Conservation (phyloP, 2,888 invertebrate species). For the Calameuta idolon region DNA sequence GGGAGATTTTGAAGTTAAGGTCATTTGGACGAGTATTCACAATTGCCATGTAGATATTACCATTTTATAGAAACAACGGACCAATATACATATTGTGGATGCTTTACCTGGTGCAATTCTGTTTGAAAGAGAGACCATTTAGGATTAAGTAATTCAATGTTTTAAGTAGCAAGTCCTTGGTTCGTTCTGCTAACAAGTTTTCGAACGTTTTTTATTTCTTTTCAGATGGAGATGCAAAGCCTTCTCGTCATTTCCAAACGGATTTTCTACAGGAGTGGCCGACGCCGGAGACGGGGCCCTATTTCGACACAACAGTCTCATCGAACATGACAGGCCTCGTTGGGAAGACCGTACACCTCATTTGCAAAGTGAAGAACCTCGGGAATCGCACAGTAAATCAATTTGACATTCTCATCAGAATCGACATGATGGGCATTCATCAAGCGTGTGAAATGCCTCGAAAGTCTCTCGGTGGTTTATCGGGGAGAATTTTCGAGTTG, state of each 20-base stretch:
- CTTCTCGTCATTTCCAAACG: conserved; percentile 56
- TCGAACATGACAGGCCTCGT: conserved; percentile 68
- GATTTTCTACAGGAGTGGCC: conserved; percentile 64
- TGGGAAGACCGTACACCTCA: conserved; percentile 67
- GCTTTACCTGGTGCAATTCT: no score
- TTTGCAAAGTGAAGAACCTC: conserved; percentile 67
- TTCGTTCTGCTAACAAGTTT: background rate
- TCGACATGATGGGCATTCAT: background rate
- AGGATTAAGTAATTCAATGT: background rate
- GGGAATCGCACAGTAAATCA: conserved; percentile 67
- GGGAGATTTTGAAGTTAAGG: no score
- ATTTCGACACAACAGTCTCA: conserved; percentile 63
- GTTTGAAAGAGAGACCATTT: background rate
- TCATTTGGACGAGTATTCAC: no score
- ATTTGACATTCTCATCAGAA: background rate
- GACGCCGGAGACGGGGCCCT: conserved; percentile 61
- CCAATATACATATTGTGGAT: no score
- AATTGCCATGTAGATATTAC: no score
- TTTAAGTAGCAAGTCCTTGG: background rate
- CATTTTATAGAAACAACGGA: no score
- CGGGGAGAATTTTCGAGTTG: background rate
- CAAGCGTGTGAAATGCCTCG: background rate
- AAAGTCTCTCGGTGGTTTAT: conserved; percentile 1
- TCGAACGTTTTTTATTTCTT: conserved; percentile 10
- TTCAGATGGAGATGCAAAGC: conserved; percentile 67